A percentile compares a stretch with the other conserved stretches of the same genome.
These are phyloP conservation scores for Archocentrus centrarchus DNA, from an alignment of 2,113 vertebrate genomes.

Conservation along the genomic window DNA sequence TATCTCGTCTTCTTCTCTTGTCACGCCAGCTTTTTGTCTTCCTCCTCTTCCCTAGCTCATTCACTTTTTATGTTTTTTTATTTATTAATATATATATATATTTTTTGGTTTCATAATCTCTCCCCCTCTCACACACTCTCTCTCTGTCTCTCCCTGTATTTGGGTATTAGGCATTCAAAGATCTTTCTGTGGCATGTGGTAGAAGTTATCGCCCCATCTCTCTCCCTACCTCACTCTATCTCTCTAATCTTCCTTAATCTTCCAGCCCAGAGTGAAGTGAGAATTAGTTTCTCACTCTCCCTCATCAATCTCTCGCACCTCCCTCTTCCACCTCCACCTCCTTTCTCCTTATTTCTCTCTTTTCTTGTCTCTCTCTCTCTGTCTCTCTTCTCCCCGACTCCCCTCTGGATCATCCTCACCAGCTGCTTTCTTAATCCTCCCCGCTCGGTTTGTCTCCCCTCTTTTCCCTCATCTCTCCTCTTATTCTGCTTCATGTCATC, in stretches of 20 bases:
- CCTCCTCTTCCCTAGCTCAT: constrained; percentile 27
- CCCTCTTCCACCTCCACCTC: constrained; percentile 44
- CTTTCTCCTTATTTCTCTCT: constrained; percentile 31
- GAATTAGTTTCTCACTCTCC: constrained; percentile 84
- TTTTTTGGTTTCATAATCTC: constrained; percentile 56
- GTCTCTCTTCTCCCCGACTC: not conserved
- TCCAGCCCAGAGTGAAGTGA: constrained; percentile 82
- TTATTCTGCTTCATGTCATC: constrained; percentile 54
- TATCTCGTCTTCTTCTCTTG: constrained; percentile 50
- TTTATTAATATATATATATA: not conserved
- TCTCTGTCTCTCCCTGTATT: constrained; percentile 48
- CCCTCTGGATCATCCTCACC: constrained; percentile 61
- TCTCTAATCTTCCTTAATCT: constrained; percentile 84
- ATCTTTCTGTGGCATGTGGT: constrained; percentile 75
- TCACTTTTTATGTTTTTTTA: not conserved
- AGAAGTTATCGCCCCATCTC: constrained; percentile 80
- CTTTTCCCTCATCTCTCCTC: constrained; percentile 34
- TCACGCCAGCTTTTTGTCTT: constrained; percentile 45
- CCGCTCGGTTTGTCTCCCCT: constrained; percentile 57
- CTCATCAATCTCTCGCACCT: constrained; percentile 81
- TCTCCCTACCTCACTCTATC: constrained; percentile 69
- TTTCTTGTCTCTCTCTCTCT: not conserved
- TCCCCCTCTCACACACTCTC: constrained; percentile 27
- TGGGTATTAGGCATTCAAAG: constrained; percentile 78
- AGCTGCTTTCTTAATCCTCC: constrained; percentile 73